Percentiles rank a stretch among this genome's conserved stretches.
These are phyloP conservation scores for Drosophila demipolita DNA, from an alignment of 2,888 invertebrate species.

Conservation along the genomic window DNA sequence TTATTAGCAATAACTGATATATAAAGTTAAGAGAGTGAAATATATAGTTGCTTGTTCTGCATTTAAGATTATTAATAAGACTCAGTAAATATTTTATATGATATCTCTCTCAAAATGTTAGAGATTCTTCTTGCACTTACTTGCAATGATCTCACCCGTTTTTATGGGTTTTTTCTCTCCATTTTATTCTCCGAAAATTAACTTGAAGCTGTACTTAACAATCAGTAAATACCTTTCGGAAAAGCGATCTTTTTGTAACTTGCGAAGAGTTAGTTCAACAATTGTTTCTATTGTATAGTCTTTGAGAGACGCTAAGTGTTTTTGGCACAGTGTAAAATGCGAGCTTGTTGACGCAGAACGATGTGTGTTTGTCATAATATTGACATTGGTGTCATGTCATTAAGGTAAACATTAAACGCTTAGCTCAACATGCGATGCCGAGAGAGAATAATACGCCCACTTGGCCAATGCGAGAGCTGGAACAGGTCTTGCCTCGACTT, in stretches of 20 bases:
- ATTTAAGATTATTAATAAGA: neutral
- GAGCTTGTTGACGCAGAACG: constrained; percentile 72
- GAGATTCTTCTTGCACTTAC: neutral
- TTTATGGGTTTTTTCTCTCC: neutral
- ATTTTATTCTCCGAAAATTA: neutral
- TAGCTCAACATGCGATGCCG: constrained; percentile 61
- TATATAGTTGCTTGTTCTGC: neutral
- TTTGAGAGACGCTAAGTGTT: neutral
- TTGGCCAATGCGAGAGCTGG: constrained; percentile 27
- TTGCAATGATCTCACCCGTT: neutral
- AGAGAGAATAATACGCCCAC: constrained; percentile 20
- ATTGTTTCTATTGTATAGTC: neutral
- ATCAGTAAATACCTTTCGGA: neutral
- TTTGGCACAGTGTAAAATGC: constrained; percentile 49
- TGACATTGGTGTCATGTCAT: constrained; percentile 80
- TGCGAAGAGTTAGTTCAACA: neutral
- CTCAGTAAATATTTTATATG: neutral
- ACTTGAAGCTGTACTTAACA: neutral
- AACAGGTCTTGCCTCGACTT: constrained; percentile 29
- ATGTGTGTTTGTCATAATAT: constrained; percentile 68
- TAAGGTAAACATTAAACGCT: constrained; percentile 75
- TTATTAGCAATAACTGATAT: neutral
- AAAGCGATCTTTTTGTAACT: neutral
- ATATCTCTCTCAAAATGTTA: neutral
- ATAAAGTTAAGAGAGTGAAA: neutral